Evolutionary conservation across 2,797 vertebrate species (phyloP), one percentile per base, ranked within the genome.

Genomic region (Pipistrellus pygmaeus): DNA sequence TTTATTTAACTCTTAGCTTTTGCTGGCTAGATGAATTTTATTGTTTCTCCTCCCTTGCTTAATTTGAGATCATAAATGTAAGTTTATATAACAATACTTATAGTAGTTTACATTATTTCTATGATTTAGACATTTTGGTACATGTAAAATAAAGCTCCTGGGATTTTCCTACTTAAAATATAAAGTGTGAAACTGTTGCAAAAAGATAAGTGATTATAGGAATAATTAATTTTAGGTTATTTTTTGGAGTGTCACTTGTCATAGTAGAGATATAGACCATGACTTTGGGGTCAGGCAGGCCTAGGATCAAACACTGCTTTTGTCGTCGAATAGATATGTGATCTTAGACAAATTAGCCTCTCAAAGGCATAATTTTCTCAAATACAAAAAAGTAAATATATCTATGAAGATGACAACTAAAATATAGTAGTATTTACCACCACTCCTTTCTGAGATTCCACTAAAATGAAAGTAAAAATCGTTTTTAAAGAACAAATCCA

Each of bases 401-500:
- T 78, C 35, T 80, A 30, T 46, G 77, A 7, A 81, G 15, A 60
- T 94, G 55, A 35, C 75, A 85, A n/a, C 18, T 72, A 85, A 93
- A 85, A 60, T 57, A 53, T 4, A 0, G 71, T 46, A 11, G 15
- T 46, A 20, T 60, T 84, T 51, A 60, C 66, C 25, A 72, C 77
- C 11, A n/a, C 17, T 84, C 6, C 25, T 82, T 91, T 90, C 57
- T 78, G 75, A 93, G 88, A 90, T 44, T 80, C 44, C n/a, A 85
- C 30, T 88, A 53, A 95, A 64, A 48, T 78, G 60, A 91, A 88
- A 92, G 62, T 44, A 82, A 81, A 89, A 89, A 78, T 89, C 18
- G 48, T 53, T 78, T 62, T 51, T 30, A 88, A 72, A 83, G 62
- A 35, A 77, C 21, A 76, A 53, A 87, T 66, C 30, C n/a, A 35